These are phyloP conservation scores for Passer domesticus DNA, from an alignment of 2,113 vertebrate species.

Conservation along the genomic window DNA sequence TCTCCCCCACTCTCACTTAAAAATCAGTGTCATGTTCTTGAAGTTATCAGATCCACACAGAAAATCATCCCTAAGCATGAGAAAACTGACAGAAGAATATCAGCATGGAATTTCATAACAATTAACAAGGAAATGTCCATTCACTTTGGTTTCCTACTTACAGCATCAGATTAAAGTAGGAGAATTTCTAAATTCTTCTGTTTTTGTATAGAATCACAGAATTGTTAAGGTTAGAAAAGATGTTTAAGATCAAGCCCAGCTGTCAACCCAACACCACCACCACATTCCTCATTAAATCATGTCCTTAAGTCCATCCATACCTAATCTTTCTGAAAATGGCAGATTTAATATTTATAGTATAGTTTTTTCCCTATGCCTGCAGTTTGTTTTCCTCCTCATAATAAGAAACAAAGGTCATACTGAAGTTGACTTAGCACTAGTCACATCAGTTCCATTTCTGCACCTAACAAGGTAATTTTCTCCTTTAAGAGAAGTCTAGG, in stretches of 20 bases:
- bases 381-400: background rate
- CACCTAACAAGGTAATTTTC: background rate
- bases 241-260: background rate
- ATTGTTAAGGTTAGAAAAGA: background rate
- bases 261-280: background rate
- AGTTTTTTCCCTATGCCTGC: background rate
- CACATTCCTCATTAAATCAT: rapidly evolving
- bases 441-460: background rate
- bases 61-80: background rate
- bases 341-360: background rate
- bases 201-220: background rate
- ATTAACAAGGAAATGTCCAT: background rate
- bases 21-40: background rate
- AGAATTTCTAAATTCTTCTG: background rate
- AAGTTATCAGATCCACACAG: background rate
- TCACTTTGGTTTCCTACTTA: background rate
- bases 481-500: background rate
- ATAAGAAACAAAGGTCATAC: background rate
- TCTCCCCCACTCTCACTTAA: rapidly evolving
- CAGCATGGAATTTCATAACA: background rate
- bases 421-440: background rate
- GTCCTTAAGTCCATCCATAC: background rate
- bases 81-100: background rate
- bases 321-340: background rate
- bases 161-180: background rate